Evolutionary conservation across 1,140 invertebrate genomes (phyloP).

Genomic region (Heliconius hermathena): DNA sequence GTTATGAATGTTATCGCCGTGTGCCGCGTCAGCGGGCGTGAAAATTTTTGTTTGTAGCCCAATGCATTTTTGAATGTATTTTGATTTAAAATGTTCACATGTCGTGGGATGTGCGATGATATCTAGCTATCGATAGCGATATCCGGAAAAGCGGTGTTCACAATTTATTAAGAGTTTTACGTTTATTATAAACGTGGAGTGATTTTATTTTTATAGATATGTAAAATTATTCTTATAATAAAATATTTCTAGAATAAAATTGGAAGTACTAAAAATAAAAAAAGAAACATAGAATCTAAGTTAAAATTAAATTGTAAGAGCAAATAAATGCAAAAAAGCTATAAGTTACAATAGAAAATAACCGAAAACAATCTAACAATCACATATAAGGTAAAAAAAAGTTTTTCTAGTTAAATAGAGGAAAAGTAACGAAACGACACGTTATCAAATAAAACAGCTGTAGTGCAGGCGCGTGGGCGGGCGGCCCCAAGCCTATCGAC

Average conservation of each 20-base stretch:
- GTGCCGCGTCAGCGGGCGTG: constrained; percentile 46
- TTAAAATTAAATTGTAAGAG: not conserved
- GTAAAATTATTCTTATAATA: no score
- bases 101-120: not conserved
- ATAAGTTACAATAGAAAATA: constrained; percentile 10
- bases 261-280: not conserved
- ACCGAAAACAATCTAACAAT: not conserved
- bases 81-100: constrained; percentile 31
- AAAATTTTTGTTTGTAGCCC: constrained; percentile 47
- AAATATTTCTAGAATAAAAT: no score
- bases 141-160: not conserved
- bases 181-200: not conserved
- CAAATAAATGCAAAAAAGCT: constrained; percentile 8
- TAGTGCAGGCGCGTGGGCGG: constrained; percentile 74
- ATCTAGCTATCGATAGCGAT: not conserved
- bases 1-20: constrained; percentile 64
- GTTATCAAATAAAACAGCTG: constrained; percentile 76
- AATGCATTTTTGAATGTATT: constrained; percentile 42
- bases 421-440: constrained; percentile 51
- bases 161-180: not conserved
- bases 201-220: not conserved
- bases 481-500: constrained; percentile 67
- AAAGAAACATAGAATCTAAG: not conserved
- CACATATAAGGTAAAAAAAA: constrained; percentile 28
- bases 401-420: constrained; percentile 25